Base-by-base conservation (phyloP, 2,888 invertebrate species). In the Agrochola macilenta region DNA sequence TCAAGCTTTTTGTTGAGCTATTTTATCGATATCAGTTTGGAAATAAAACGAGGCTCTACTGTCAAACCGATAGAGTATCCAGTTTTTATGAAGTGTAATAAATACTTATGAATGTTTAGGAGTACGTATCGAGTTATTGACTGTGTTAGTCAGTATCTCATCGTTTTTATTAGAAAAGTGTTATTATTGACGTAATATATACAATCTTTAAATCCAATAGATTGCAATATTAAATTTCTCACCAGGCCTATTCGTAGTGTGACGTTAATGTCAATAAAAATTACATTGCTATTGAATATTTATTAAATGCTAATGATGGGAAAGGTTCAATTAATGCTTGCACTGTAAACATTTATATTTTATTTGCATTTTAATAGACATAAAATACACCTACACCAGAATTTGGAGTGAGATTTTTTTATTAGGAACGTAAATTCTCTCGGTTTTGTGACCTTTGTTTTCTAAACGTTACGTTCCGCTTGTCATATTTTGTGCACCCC, bases 181-280 rank as follows among this genome's bases (percentile, higher is more conserved):
- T 35, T 64, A 69, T 75, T 79, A 84, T 84, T 79, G 69, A 78
- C 66, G 82, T 69, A 71, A 74, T 39, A 76, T 78, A 81, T 86
- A 86, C 78, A 76, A 72, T 77, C 39, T 79, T 69, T 82, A 80
- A 70, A 75, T 74, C 58, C 60, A 58, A 63, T 63, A 49, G 11
- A 74, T 74, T 73, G 70, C 76, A 76, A 82, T 74, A 85, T 86
- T 69, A 78, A 74, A 70, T 86, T 86, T 77, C 76, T 61, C 52
- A 74, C 60, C 30, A 39, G 12, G 52, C 68, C n/a, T 39, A 57
- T 81, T 61, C 58, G 12, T 30, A 35, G 49, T 71, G 70, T 73
- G 69, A 64, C 77, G 20, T 84, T 82, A 72, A 77, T 68, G 70
- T 71, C 66, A 81, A 72, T 76, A 75, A 71, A 82, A 82, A 71